These are phyloP conservation scores for Parazoanthus atlanticus DNA, from an alignment of 92 coral and sea anemone species.

Conservation along the genomic window DNA sequence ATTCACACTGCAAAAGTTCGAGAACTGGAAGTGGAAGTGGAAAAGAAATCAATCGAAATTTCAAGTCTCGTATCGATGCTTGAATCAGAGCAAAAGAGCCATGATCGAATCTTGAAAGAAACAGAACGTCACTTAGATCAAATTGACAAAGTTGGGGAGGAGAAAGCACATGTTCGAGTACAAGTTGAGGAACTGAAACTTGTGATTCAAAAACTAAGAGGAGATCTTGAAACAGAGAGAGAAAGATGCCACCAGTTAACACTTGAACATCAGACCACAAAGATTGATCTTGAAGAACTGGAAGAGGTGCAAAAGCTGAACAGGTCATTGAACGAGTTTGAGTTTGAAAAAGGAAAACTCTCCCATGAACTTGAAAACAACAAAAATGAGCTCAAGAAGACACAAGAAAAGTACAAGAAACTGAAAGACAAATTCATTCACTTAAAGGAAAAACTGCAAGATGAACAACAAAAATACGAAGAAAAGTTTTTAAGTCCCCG, in stretches of 20 bases:
- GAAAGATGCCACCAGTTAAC: conserved; percentile 61
- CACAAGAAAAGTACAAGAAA: conserved; percentile 77
- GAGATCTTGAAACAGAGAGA: conserved; percentile 62
- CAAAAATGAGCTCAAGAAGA: conserved; percentile 66
- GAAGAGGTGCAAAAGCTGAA: conserved; percentile 78
- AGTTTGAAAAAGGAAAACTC: conserved; percentile 76
- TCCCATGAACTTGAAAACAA: conserved; percentile 67
- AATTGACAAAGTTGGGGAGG: conserved; percentile 71
- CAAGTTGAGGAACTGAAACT: conserved; percentile 51
- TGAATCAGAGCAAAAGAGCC: conserved; percentile 83
- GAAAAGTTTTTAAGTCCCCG: conserved; percentile 80
- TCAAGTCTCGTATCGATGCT: conserved; percentile 66
- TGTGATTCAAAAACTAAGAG: conserved; percentile 50
- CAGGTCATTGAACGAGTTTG: conserved; percentile 77
- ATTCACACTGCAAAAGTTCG: conserved; percentile 55
- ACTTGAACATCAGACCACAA: conserved; percentile 56
- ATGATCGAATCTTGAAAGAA: conserved; percentile 83
- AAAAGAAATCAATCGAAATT: conserved; percentile 54
- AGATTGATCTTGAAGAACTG: conserved; percentile 63
- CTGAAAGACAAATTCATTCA: conserved; percentile 72
- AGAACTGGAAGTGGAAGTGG: conserved; percentile 63
- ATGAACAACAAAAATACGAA: conserved; percentile 74
- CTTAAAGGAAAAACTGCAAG: conserved; percentile 72
- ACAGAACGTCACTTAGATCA: conserved; percentile 82
- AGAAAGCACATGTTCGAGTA: conserved; percentile 59